Evolutionary conservation across 2,888 invertebrate species (phyloP), one percentile per base, ranked within the genome.

Genomic region (Spilosoma lubricipeda): DNA sequence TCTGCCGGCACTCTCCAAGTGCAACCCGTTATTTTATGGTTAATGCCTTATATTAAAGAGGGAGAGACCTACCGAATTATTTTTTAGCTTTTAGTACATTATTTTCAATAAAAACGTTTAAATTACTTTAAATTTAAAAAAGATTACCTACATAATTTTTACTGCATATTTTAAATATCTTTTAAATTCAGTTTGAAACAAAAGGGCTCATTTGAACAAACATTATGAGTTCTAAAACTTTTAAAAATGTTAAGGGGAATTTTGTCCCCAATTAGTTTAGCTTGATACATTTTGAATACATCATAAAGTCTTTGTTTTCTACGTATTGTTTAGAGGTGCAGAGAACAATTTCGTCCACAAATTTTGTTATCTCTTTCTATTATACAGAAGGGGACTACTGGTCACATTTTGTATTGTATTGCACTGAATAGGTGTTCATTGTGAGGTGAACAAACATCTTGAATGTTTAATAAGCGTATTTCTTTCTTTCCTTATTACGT

Each of bases 251-350:
- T 27, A 59, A 70, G 48, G 69, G 70, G 70, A 79, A 75, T 78
- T 39, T 71, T 75, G 74, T 70, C 36, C 52, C 70, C 76, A 74
- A 81, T 81, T 83, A 72, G 78, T 77, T 78, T 71, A 77, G 77
- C 77, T 75, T 77, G 69, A 72, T 71, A 70, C 74, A 71, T 74
- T 80, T 78, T 78, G 67, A 76, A 76, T 74, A 74, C 76, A 59
- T 42, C 15, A 72, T 67, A 30, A n/a, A 64, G 23, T 65, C 72
- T 74, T 76, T 76, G 80, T 81, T 77, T 72, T 71, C 69, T 72
- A 63, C 30, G 67, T 23, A 65, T 64, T 67, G 42, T 67, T n/a
- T 23, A 39, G 39, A 18, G 39, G 39, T 74, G 30, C 74, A 78
- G 70, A 74, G 75, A 73, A 75, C 63, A 45, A 73, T 82, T 76